Base-by-base conservation (phyloP, 1,140 invertebrate species). In the Zaprionus capensis region DNA sequence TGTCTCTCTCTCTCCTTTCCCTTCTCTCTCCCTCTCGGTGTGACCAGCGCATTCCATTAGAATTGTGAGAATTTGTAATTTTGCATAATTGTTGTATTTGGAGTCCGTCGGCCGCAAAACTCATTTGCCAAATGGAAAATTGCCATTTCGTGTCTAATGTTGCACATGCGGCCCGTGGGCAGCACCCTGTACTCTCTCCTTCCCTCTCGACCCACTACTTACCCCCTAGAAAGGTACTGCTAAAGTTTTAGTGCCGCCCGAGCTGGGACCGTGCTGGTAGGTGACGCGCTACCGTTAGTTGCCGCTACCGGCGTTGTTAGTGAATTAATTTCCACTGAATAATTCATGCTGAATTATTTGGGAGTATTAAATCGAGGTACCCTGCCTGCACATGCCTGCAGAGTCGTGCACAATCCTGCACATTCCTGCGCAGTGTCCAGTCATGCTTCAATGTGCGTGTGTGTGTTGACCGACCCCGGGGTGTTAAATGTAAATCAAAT, bases 41-140 rank as follows among this genome's bases (percentile, higher is more conserved):
- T 72, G 74, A 66, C 63, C 67, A 66, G 36, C 70, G 69, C 79
- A 84, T 86, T 91, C 88, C 88, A 91, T 91, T 91, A 91, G 82
- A 91, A 91, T 90, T 90, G 90, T 81, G 90, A 90, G 90, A 90
- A 91, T 91, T 91, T 91, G 90, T 91, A 91, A 91, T 91, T 91
- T 91, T 91, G 90, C 90, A 91, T 91, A 91, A 91, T 91, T 91
- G 90, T 83, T 91, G 78, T 91, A 83, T 84, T 91, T 90, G 85
- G 83, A 83, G 80, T 91, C 90, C 78, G 82, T 81, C 85, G 82
- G 82, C 88, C 85, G 85, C 85, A 91, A 91, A 91, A 91, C 84
- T 91, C 88, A 91, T 91, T 91, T 91, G 90, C 81, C 88, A 91
- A 91, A 91, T 91, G 88, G 88, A 91, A 91, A 91, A 82, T 91